Base-by-base conservation (phyloP, 1,140 invertebrate species). In the Ephestia elutella region DNA sequence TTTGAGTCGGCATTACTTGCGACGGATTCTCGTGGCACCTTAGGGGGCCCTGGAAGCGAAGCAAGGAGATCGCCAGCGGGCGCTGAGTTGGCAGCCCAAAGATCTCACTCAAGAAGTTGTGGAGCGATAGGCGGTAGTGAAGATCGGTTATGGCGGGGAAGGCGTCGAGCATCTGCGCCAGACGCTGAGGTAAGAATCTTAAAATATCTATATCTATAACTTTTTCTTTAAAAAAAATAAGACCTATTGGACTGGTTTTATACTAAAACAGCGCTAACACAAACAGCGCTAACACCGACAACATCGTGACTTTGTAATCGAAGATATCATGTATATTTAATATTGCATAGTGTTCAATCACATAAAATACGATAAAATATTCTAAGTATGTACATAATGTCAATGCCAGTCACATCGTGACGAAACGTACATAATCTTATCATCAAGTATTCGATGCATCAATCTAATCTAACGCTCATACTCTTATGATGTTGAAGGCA, bases 1-100 rank as follows among this genome's bases (percentile, higher is more conserved):
- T 96, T 97, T 85, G 96, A 97, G 75, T 96, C 95, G 3, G 95
- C 95, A 9, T 83, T 96, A 32, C 92, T 96, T 80, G 94, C 94
- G 11, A 92, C 92, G 21, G 95, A 96, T 75, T 95, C 94, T 0
- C 90, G 95, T 57, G 95, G 93, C 11, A 94, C 94, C 65, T 83
- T 95, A 25, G 93, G 94, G 51, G 88, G 94, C 49, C 84, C 92
- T 20, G 93, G 94, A 18, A 91, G 91, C 48, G 94, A 95, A 75
- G 93, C 94, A 21, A 93, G 95, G 80, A 89, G 95, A 57, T 90
- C 94, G 25, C 95, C 94, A 11, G 95, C 94, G 21, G 94, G 94
- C 20, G 94, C 95, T 78, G 87, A 95, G 38, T 81, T 95, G 62
- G 94, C 95, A 73, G 93, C 93, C 60, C 93, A 93, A 25, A 93